Conservation (phyloP, 2,797 vertebrate species). For the Tragelaphus oryx region DNA sequence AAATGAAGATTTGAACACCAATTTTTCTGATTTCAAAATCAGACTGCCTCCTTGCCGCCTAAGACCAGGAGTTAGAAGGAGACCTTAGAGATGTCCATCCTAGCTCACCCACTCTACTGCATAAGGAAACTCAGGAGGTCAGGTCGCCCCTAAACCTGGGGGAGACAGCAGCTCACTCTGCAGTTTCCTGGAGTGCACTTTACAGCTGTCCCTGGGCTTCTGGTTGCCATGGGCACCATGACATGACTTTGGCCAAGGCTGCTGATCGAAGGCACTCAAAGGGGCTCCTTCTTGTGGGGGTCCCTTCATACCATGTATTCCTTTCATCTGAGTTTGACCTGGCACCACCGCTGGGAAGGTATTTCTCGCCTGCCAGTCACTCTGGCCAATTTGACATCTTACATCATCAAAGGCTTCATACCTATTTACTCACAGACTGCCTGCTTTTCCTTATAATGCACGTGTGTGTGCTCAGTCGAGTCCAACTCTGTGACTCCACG, state of each 20-base stretch:
- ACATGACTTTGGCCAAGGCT: background rate
- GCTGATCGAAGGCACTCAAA: background rate
- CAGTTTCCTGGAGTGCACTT: background rate
- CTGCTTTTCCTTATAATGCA: background rate
- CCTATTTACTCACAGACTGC: background rate
- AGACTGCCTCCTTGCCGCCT: background rate
- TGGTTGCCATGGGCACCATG: background rate
- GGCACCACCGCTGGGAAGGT: rapidly evolving
- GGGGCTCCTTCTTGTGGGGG: background rate
- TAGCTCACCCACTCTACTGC: background rate
- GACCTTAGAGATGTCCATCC: background rate
- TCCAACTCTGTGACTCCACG: background rate
- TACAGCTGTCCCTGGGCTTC: background rate
- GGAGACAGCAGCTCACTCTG: background rate
- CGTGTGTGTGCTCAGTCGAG: background rate
- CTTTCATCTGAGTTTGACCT: background rate
- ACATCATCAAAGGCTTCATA: background rate
- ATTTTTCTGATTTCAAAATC: background rate
- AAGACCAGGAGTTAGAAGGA: background rate
- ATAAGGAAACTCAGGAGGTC: background rate
- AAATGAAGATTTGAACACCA: background rate
- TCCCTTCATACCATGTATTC: background rate
- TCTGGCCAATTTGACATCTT: background rate
- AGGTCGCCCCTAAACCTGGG: background rate
- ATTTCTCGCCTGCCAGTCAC: background rate